Conservation (phyloP, 2,113 vertebrate genomes). For the Phalacrocorax carbo region DNA sequence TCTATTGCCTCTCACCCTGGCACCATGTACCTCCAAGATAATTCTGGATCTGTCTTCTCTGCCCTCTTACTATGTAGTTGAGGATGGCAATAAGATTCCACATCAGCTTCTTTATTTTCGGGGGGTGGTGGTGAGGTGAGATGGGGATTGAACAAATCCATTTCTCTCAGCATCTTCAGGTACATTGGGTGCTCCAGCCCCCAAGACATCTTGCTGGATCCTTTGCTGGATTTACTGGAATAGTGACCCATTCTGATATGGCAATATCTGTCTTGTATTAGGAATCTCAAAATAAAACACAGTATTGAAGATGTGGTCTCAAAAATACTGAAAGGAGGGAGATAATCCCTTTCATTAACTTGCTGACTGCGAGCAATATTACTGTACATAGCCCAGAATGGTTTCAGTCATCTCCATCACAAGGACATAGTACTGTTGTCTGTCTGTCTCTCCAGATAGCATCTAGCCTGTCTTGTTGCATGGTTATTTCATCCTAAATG, state of each 20-base stretch:
- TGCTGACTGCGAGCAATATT: neutral
- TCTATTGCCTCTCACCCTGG: neutral
- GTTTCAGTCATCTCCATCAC: neutral
- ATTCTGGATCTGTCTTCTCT: neutral
- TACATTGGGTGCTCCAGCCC: neutral
- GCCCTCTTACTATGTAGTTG: neutral
- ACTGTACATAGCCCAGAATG: neutral
- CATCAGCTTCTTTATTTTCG: neutral
- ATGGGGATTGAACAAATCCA: neutral
- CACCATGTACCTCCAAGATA: neutral
- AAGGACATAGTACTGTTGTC: neutral
- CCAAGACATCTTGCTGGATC: neutral
- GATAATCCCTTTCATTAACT: neutral
- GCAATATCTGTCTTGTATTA: neutral
- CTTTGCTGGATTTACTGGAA: neutral
- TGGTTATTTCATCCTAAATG: neutral
- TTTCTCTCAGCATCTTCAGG: neutral
- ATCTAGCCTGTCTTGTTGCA: neutral
- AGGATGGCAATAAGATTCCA: neutral
- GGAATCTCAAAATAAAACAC: neutral
- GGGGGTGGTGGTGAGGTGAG: too few species aligned
- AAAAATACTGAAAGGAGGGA: neutral
- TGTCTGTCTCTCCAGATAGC: neutral
- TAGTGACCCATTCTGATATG: neutral
- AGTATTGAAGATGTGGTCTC: neutral